phyloP scores from a whole-genome alignment of 2,888 invertebrate genomes.

The Leptopilina drosophilae region DNA sequence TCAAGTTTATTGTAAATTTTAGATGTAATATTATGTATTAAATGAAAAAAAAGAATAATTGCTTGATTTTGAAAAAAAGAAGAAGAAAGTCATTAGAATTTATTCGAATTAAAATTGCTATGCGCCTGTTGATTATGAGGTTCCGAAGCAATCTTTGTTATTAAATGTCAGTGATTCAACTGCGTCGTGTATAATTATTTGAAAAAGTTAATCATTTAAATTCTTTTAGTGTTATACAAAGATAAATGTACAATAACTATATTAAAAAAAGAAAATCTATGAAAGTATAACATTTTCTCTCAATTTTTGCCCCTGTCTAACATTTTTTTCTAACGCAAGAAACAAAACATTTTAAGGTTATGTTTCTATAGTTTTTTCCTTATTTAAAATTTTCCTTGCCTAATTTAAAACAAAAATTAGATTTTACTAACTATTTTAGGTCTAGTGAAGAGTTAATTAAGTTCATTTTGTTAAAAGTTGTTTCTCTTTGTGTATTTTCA shows the following conservation, averaged over 20 bases:
- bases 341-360: no score
- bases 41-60: constrained; percentile 37
- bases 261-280: constrained; percentile 56
- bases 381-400: no score
- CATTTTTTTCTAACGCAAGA: no score
- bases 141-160: constrained; percentile 29
- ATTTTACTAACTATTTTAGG: no score
- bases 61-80: constrained; percentile 41
- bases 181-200: constrained; percentile 37
- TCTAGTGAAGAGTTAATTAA: no score
- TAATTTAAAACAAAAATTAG: no score
- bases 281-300: constrained; percentile 44
- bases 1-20: constrained; percentile 39
- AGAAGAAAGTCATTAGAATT: constrained; percentile 1
- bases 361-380: no score
- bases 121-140: constrained; percentile 3
- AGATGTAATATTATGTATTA: constrained; percentile 43
- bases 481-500: no score
- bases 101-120: constrained; percentile 41
- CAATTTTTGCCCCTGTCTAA: neutral
- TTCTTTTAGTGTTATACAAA: constrained; percentile 58
- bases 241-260: constrained; percentile 68
- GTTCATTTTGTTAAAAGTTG: no score
- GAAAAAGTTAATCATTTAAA: constrained; percentile 41
- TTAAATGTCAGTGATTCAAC: constrained; percentile 31